Base-by-base conservation (phyloP, 2,797 vertebrate species). In the Peromyscus eremicus region DNA sequence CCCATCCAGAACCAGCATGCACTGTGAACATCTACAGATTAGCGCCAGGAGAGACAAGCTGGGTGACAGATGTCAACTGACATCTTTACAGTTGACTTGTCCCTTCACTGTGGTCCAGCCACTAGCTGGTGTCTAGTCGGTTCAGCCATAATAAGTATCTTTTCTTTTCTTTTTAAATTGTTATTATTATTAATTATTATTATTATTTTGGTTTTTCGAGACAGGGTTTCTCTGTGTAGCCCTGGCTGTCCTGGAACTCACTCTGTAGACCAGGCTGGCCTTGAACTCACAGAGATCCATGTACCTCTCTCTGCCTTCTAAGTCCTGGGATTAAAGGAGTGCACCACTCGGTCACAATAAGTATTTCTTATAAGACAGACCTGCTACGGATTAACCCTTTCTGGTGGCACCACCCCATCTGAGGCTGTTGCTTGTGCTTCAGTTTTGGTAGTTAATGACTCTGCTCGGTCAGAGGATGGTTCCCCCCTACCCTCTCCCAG, bases 401-500 rank as follows among this genome's bases (percentile, higher is more conserved):
- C 21, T 34, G 57, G 23, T 66, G 16, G 14, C 5, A 37, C 5
- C 25, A 7, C 10, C 27, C 43, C 43, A 8, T 37, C 23, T 52
- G 40, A 5, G n/a, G 16, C n/a, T 46, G 75, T 79, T 64, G 5
- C 37, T 34, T 46, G 16, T 12, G 9, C 17, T 29, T 32, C 55
- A 4, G 5, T 37, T 73, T 76, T 76, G 73, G 40, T 17, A 37
- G n/a, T n/a, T 71, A 37, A 37, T 9, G n/a, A 3, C 7, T 81
- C 76, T 17, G 34, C 62, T 21, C 16, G 32, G 14, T 27, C n/a
- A 6, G 5, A 3, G 37, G 27, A 7, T 34, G 49, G 71, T 1
- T 9, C 43, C 7, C 43, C 21, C 7, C 34, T 5, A 0, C 4
- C 9, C 37, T 1, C 4, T 49, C 9, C 6, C 37, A n/a, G 40